Conservation (phyloP, 2,113 vertebrate genomes). For the Platycercus adscitus region DNA sequence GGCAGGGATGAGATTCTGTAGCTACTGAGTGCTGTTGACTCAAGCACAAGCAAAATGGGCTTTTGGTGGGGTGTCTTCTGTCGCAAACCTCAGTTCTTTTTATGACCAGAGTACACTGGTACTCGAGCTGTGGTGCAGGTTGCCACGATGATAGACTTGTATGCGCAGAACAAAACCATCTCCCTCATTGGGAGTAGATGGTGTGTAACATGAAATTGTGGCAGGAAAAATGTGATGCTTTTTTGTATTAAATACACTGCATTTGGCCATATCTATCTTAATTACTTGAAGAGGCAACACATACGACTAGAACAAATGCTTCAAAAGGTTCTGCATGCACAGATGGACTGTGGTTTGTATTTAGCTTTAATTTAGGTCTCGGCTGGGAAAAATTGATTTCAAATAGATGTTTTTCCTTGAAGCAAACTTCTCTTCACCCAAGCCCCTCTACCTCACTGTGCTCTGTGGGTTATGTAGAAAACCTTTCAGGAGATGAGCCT, state of each 20-base stretch:
- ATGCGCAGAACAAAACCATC: neutral
- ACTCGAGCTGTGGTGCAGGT: neutral
- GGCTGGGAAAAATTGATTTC: neutral
- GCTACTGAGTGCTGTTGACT: neutral
- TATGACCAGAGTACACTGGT: neutral
- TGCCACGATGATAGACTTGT: neutral
- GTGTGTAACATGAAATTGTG: neutral
- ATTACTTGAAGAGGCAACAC: neutral
- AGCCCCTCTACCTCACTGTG: neutral
- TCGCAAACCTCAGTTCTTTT: neutral
- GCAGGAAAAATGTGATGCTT: neutral
- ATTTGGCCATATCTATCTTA: neutral
- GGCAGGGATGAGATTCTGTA: neutral
- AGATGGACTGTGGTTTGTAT: constrained; percentile 5
- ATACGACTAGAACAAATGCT: neutral
- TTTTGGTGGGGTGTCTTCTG: neutral
- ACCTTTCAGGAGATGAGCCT: neutral
- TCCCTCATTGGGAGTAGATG: neutral
- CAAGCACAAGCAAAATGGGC: neutral
- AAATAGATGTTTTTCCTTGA: neutral
- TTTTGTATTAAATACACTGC: neutral
- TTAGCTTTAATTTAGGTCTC: neutral
- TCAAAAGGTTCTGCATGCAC: neutral
- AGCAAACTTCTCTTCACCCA: neutral
- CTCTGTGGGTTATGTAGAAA: neutral